These are phyloP conservation scores for Holcopasites calliopsidis DNA, from an alignment of 1,140 invertebrate species.

Conservation along the genomic window DNA sequence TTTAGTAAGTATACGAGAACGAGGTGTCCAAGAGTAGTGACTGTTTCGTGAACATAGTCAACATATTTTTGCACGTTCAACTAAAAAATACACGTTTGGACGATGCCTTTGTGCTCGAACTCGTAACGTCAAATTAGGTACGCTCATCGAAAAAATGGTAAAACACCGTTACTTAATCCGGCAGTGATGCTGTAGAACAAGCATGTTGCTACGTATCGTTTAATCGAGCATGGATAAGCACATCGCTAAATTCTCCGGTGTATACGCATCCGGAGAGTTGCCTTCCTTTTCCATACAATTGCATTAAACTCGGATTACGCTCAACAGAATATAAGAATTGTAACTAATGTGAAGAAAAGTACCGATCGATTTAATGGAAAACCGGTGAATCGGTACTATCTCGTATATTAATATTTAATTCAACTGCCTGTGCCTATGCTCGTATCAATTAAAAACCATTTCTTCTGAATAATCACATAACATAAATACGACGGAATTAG, in stretches of 20 bases:
- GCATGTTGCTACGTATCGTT: constrained; percentile 36
- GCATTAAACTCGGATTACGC: constrained; percentile 17
- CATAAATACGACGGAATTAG: constrained; percentile 3
- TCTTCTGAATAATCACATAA: neutral
- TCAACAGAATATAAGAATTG: neutral
- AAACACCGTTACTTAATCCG: constrained; percentile 55
- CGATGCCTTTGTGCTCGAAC: constrained; percentile 26
- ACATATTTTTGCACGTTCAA: constrained; percentile 43
- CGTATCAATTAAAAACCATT: neutral
- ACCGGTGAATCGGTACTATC: neutral
- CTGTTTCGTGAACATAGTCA: constrained; percentile 36
- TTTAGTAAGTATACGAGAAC: constrained; percentile 46
- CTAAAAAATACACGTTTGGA: constrained; percentile 38
- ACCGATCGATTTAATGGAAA: neutral
- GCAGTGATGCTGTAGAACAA: constrained; percentile 58
- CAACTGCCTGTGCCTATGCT: constrained; percentile 6
- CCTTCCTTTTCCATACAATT: constrained; percentile 29
- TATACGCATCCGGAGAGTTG: constrained; percentile 23
- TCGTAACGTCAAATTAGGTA: constrained; percentile 28
- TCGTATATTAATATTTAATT: neutral
- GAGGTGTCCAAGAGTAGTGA: constrained; percentile 19
- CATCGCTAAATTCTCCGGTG: constrained; percentile 29
- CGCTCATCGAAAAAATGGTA: constrained; percentile 25
- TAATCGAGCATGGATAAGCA: constrained; percentile 44
- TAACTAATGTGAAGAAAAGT: constrained; percentile 7